A percentile compares a stretch with the other conserved stretches of the same genome.
Conservation (phyloP, 64 coral and sea anemone genomes). For the Actinia tenebrosa region DNA sequence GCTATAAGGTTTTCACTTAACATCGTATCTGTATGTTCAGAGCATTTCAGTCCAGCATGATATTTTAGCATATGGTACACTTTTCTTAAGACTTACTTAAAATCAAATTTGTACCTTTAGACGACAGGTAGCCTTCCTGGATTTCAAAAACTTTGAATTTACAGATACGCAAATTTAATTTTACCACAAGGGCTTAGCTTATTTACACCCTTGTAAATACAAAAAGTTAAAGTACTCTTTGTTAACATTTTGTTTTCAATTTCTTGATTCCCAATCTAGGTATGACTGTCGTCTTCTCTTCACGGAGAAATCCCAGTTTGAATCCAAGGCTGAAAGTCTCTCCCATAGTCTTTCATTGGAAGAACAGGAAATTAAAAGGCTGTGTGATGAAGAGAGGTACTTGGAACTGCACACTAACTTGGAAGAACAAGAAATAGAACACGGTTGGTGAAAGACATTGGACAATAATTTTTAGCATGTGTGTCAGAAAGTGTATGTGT, state of each 20-base stretch:
- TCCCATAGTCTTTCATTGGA: constrained; percentile 26
- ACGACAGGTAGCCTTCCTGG: too few relatives aligned
- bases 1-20: neutral
- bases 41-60: neutral
- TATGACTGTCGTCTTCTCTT: constrained; percentile 69
- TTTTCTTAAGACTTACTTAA: too few relatives aligned
- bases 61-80: too few relatives aligned
- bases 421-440: constrained; percentile 41
- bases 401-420: constrained; percentile 38
- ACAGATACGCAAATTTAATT: too few relatives aligned
- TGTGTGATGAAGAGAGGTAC: constrained; percentile 76
- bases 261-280: constrained; percentile 18
- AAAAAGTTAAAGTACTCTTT: neutral
- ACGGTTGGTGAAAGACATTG: constrained; percentile 11
- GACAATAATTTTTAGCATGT: too few relatives aligned
- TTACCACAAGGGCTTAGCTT: neutral
- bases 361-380: constrained; percentile 45
- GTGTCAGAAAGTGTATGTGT: too few relatives aligned
- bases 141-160: too few relatives aligned
- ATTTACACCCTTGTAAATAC: neutral
- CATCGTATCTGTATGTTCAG: neutral
- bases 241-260: neutral
- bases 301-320: constrained; percentile 58
- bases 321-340: constrained; percentile 9
- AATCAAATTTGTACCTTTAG: too few relatives aligned